phyloP scores from a whole-genome alignment of 2,888 invertebrate genomes.

The Xanthia togata region DNA sequence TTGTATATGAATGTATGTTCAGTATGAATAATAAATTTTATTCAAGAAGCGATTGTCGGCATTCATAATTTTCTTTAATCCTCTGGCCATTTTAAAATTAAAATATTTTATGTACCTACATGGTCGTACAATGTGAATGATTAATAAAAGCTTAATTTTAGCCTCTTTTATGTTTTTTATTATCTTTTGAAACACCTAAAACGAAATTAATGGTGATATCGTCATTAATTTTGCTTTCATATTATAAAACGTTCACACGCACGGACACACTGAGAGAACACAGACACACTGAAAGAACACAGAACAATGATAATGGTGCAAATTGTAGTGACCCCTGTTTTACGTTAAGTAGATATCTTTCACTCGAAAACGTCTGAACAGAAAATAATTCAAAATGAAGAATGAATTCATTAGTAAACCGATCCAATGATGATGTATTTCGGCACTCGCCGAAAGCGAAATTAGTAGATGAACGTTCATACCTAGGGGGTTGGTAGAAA shows the following conservation, averaged over 20 bases:
- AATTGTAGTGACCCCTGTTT: neutral
- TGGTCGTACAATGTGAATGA: slow-evolving; percentile 77
- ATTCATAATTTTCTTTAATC: slow-evolving; percentile 67
- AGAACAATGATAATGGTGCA: neutral
- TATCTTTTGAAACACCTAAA: neutral
- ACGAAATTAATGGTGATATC: neutral
- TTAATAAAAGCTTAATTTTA: slow-evolving; percentile 78
- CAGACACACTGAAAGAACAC: too few species aligned
- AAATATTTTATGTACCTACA: slow-evolving; percentile 71
- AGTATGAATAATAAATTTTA: slow-evolving; percentile 14
- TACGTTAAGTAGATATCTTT: neutral
- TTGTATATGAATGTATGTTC: neutral
- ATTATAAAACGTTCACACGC: neutral
- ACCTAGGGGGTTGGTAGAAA: neutral
- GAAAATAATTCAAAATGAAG: neutral
- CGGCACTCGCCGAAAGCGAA: neutral
- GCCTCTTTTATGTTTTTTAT: slow-evolving; percentile 52
- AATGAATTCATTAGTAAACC: neutral
- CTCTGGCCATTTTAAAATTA: slow-evolving; percentile 72
- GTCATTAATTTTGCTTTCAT: neutral
- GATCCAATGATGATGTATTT: neutral
- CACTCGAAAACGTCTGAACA: neutral
- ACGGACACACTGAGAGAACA: too few species aligned
- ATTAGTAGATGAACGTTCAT: neutral
- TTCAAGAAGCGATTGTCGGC: slow-evolving; percentile 70